Conservation (phyloP, 30 jellyfish, hydroid and myxozoan genomes). For the Chrysaora quinquecirrha region DNA sequence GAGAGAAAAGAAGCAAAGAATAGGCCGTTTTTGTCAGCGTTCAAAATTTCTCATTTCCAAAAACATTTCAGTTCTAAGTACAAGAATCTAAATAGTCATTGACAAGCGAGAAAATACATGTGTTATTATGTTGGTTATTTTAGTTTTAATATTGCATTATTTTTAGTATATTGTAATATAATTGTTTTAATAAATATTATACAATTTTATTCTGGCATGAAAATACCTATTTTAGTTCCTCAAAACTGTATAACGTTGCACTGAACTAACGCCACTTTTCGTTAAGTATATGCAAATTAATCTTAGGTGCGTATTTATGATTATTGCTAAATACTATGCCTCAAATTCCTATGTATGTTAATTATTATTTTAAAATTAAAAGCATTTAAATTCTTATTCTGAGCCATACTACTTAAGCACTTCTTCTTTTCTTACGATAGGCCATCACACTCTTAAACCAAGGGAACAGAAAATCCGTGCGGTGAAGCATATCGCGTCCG, state of each 20-base stretch:
- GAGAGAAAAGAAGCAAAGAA: background rate
- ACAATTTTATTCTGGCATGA: too few relatives aligned
- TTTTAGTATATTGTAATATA: too few relatives aligned
- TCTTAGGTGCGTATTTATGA: background rate
- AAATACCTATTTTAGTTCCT: too few relatives aligned
- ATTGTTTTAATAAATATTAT: too few relatives aligned
- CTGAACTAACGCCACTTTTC: too few relatives aligned
- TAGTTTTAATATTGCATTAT: too few relatives aligned
- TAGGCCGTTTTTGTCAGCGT: background rate
- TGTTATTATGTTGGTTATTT: too few relatives aligned
- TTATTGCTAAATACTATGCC: background rate
- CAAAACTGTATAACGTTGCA: too few relatives aligned
- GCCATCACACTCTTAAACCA: conserved; percentile 63
- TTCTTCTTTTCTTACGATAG: conserved; percentile 52
- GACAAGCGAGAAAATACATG: too few relatives aligned
- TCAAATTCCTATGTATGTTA: background rate
- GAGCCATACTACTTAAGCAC: background rate
- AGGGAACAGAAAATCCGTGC: conserved; percentile 60
- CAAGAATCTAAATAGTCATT: conserved; percentile 28
- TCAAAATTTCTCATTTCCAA: background rate
- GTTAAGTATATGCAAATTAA: too few relatives aligned
- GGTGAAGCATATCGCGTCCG: conserved; percentile 48
- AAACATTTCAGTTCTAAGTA: conserved; percentile 81
- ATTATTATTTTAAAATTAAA: background rate
- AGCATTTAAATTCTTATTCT: background rate